These are phyloP conservation scores for Elephantulus edwardii DNA, from an alignment of 2,113 vertebrate species.

Conservation along the genomic window DNA sequence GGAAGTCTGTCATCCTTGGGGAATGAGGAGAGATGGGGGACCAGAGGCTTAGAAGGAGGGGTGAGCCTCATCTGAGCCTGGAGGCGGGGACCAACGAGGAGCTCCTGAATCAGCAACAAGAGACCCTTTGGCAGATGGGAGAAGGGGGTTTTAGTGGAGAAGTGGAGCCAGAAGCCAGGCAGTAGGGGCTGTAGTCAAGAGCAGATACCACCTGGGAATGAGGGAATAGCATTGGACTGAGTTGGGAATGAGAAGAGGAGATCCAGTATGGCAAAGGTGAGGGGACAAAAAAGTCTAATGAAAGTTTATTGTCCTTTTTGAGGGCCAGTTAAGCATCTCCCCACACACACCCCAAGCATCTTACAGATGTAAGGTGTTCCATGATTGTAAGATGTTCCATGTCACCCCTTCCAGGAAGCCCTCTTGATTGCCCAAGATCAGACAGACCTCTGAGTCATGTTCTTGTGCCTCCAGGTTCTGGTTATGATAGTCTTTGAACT, in stretches of 20 bases:
- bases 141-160: background rate
- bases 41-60: background rate
- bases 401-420: conserved; percentile 12
- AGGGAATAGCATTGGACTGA: background rate
- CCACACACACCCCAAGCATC: background rate
- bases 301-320: background rate
- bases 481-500: background rate
- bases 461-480: background rate
- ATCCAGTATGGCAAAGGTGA: background rate
- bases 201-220: background rate
- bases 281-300: background rate
- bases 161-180: background rate
- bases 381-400: no score
- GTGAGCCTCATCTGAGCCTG: background rate
- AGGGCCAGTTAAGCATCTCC: background rate
- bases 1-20: background rate
- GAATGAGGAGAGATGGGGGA: background rate
- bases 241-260: background rate
- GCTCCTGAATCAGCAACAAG: background rate
- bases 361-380: background rate
- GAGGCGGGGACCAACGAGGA: background rate
- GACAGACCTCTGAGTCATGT: background rate
- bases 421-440: background rate
- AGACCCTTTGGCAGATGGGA: background rate
- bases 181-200: background rate